Evolutionary conservation across 2,888 invertebrate species (phyloP).

Genomic region (Neoascia interrupta): DNA sequence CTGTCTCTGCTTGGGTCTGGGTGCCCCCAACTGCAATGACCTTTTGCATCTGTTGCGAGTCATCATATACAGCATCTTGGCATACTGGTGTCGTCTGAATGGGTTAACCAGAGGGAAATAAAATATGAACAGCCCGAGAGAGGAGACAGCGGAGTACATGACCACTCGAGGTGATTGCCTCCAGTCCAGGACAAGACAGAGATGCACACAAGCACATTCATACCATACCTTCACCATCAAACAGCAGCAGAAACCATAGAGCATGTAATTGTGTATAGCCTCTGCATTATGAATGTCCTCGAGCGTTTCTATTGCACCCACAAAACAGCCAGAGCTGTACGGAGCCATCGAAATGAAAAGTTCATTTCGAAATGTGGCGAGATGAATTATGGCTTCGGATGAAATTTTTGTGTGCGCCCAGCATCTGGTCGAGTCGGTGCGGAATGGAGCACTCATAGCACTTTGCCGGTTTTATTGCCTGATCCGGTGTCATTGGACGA

Average conservation of each 20-base stretch:
- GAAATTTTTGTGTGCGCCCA: slow-evolving; percentile 50
- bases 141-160: neutral
- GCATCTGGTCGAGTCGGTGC: slow-evolving; percentile 45
- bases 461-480: slow-evolving; percentile 70
- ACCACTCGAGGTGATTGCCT: slow-evolving; percentile 56
- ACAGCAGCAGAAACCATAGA: slow-evolving; percentile 20
- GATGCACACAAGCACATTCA: slow-evolving; percentile 7
- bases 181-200: neutral
- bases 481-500: slow-evolving; percentile 69
- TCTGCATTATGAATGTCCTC: slow-evolving; percentile 66
- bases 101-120: slow-evolving; percentile 49
- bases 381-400: slow-evolving; percentile 71
- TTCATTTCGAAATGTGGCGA: slow-evolving; percentile 72
- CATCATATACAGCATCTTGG: slow-evolving; percentile 61
- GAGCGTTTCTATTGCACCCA: slow-evolving; percentile 67
- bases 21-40: slow-evolving; percentile 29
- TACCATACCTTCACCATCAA: neutral
- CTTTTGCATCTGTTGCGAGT: slow-evolving; percentile 64
- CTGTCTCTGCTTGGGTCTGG: slow-evolving; percentile 31
- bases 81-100: slow-evolving; percentile 41
- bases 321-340: slow-evolving; percentile 66
- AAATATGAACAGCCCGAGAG: slow-evolving; percentile 31
- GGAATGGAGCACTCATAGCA: slow-evolving; percentile 29
- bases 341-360: slow-evolving; percentile 70
- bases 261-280: slow-evolving; percentile 52